These are phyloP conservation scores for Pocillopora meandrina DNA, from an alignment of 92 coral and sea anemone genomes.

Conservation along the genomic window DNA sequence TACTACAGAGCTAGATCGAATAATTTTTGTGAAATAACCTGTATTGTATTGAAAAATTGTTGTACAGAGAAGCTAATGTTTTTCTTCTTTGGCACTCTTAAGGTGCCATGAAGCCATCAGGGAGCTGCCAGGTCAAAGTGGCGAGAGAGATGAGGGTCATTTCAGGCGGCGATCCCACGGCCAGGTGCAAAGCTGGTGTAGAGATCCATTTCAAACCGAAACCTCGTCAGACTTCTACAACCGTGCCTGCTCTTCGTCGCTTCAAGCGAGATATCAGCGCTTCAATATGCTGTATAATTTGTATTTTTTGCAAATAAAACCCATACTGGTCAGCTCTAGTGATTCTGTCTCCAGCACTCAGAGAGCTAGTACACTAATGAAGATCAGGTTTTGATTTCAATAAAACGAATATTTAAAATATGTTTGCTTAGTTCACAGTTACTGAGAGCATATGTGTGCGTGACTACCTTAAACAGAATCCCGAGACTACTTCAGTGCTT, in stretches of 20 bases:
- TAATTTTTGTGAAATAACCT: too few relatives aligned
- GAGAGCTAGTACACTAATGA: not conserved
- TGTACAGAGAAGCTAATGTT: too few relatives aligned
- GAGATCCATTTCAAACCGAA: not conserved
- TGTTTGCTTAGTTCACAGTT: not conserved
- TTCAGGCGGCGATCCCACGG: not conserved
- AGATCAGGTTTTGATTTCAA: not conserved
- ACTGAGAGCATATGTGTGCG: too few relatives aligned
- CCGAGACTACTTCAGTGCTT: too few relatives aligned
- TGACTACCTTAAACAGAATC: too few relatives aligned
- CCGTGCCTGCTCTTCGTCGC: not conserved
- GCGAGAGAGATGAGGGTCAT: not conserved
- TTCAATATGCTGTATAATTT: too few relatives aligned
- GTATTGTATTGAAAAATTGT: too few relatives aligned
- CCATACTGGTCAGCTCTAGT: too few relatives aligned
- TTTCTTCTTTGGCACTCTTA: not conserved
- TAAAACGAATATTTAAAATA: too few relatives aligned
- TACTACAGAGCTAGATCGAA: too few relatives aligned
- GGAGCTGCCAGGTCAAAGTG: not conserved
- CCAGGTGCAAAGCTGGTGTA: not conserved
- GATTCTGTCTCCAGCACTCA: not conserved
- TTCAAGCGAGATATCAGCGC: too few relatives aligned
- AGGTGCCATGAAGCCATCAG: not conserved
- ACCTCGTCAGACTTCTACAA: not conserved
- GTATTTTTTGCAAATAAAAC: too few relatives aligned